phyloP scores from a whole-genome alignment of 1,140 invertebrate genomes.

The Protaetia brevitarsis region DNA sequence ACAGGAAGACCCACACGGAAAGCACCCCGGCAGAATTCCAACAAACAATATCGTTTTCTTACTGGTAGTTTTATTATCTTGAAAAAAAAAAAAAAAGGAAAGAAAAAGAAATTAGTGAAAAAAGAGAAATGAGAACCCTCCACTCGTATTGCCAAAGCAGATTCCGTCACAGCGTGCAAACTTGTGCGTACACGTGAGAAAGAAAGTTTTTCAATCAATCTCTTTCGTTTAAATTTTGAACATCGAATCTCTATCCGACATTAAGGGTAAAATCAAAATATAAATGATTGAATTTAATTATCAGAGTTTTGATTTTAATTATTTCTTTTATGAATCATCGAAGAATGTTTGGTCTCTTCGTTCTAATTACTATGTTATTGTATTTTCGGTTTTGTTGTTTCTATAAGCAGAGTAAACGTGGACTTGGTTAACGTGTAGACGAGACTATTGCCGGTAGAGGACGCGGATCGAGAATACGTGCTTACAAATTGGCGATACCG shows the following conservation, averaged over 20 bases:
- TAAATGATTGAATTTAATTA: background rate
- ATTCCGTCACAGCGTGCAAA: background rate
- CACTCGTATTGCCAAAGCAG: background rate
- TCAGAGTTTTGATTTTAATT: background rate
- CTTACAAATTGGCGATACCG: background rate
- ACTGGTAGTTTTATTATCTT: background rate
- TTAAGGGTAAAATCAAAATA: background rate
- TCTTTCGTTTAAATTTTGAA: background rate
- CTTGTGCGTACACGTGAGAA: background rate
- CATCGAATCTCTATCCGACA: background rate
- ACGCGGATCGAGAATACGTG: background rate
- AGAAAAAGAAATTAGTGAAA: no score
- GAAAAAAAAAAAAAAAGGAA: background rate
- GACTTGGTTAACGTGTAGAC: background rate
- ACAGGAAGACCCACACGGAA: conserved; percentile 5
- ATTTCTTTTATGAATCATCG: background rate
- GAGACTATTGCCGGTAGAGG: conserved; percentile 3
- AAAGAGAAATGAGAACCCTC: background rate
- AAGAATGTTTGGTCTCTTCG: background rate
- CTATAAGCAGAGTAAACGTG: background rate
- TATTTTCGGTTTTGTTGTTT: background rate
- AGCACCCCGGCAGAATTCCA: conserved; percentile 3
- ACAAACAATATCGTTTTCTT: background rate
- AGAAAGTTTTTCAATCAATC: background rate
- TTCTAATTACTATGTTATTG: background rate